Conservation (phyloP, 2,797 vertebrate genomes). For the Spinus pinus region DNA sequence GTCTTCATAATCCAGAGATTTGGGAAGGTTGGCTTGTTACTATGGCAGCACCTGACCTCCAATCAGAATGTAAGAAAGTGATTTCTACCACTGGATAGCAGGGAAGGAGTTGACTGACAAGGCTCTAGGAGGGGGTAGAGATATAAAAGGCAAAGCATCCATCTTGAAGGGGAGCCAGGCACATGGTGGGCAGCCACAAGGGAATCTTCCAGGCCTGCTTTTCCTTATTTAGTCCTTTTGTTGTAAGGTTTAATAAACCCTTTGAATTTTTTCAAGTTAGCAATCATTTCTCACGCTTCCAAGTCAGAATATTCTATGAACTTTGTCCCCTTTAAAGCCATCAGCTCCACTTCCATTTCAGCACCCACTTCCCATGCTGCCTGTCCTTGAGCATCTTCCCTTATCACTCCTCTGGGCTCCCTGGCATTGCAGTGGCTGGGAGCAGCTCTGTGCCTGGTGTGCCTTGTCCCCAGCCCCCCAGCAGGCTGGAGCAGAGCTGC, state of each 20-base stretch:
- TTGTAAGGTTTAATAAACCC: not conserved
- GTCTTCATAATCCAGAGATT: not conserved
- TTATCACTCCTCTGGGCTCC: rapidly evolving
- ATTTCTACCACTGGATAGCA: not conserved
- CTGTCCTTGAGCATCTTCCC: not conserved
- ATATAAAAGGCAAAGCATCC: not conserved
- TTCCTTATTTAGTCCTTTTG: not conserved
- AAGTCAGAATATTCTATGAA: not conserved
- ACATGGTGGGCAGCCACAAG: rapidly evolving
- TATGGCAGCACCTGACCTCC: not conserved
- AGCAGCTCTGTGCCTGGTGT: rapidly evolving
- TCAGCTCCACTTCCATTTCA: not conserved
- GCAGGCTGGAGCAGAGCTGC: no score
- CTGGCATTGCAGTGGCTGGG: rapidly evolving
- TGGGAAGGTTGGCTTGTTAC: not conserved
- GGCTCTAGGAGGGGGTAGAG: not conserved
- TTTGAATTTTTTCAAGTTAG: not conserved
- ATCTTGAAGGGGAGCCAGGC: not conserved
- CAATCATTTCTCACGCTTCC: not conserved
- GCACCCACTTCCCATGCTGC: not conserved
- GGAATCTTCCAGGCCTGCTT: not conserved
- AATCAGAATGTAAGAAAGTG: not conserved
- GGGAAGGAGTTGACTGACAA: not conserved
- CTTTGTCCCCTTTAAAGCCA: not conserved
- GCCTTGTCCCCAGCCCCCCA: no score